These are phyloP conservation scores for Oasisia sp. DNA, from an alignment of 2,888 invertebrate genomes.

Conservation along the genomic window DNA sequence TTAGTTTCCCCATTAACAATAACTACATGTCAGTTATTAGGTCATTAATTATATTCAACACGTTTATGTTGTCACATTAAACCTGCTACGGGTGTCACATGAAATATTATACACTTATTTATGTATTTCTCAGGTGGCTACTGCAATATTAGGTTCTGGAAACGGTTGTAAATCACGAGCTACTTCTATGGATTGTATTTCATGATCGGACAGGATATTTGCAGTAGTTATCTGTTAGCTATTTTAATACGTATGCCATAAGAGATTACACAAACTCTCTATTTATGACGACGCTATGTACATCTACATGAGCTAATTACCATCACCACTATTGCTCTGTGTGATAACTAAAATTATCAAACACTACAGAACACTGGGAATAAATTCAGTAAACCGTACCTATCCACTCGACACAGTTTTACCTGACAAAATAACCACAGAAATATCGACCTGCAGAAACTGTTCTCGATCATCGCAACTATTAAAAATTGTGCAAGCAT, in stretches of 20 bases:
- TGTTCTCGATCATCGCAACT: neutral
- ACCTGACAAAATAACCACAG: neutral
- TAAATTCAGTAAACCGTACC: neutral
- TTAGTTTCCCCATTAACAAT: neutral
- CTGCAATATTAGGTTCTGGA: neutral
- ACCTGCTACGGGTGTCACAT: neutral
- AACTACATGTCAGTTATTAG: neutral
- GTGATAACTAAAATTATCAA: neutral
- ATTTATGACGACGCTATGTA: neutral
- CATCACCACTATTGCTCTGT: neutral
- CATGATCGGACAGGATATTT: neutral
- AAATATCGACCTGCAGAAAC: neutral
- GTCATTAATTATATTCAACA: neutral
- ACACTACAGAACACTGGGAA: neutral
- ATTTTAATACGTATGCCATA: neutral
- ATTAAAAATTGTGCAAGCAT: neutral
- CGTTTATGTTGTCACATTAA: neutral
- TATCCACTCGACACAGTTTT: neutral
- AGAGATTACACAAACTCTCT: neutral
- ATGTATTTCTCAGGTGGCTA: neutral
- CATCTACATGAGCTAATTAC: neutral
- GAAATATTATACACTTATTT: constrained; percentile 6
- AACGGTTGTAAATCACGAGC: neutral
- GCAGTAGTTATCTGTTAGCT: neutral
- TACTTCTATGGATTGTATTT: neutral